phyloP scores from a whole-genome alignment of 2,888 invertebrate genomes.

The Pecten maximus region DNA sequence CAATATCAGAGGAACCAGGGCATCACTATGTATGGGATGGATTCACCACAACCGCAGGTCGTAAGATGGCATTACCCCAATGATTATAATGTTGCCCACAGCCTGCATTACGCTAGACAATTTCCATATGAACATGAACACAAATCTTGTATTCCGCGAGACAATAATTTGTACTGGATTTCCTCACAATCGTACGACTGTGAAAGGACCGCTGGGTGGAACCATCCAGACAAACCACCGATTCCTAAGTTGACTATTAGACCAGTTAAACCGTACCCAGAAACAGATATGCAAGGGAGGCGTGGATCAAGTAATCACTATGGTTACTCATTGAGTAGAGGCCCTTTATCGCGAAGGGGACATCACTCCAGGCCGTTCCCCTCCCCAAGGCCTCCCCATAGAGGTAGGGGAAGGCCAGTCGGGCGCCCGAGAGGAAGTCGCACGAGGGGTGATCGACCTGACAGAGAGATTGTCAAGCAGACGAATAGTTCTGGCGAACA shows the following conservation, averaged over 20 bases:
- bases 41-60: background rate
- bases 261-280: background rate
- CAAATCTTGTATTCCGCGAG: background rate
- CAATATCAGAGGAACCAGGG: background rate
- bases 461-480: background rate
- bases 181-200: background rate
- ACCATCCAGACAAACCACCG: background rate
- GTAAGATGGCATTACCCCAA: background rate
- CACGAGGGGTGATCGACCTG: background rate
- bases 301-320: background rate
- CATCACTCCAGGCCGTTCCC: background rate
- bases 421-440: background rate
- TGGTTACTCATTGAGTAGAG: background rate
- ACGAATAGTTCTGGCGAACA: background rate
- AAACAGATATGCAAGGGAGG: background rate
- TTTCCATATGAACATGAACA: slow-evolving; percentile 19
- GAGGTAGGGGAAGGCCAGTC: background rate
- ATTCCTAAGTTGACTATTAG: background rate
- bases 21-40: background rate
- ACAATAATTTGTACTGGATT: background rate
- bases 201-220: background rate
- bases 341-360: background rate
- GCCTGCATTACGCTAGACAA: background rate
- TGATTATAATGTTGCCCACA: background rate
- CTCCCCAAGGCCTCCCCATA: background rate